Percentiles rank a stretch among this genome's conserved stretches.
Evolutionary conservation across 2,797 vertebrate genomes (phyloP).

Genomic region (Ciconia nigra): DNA sequence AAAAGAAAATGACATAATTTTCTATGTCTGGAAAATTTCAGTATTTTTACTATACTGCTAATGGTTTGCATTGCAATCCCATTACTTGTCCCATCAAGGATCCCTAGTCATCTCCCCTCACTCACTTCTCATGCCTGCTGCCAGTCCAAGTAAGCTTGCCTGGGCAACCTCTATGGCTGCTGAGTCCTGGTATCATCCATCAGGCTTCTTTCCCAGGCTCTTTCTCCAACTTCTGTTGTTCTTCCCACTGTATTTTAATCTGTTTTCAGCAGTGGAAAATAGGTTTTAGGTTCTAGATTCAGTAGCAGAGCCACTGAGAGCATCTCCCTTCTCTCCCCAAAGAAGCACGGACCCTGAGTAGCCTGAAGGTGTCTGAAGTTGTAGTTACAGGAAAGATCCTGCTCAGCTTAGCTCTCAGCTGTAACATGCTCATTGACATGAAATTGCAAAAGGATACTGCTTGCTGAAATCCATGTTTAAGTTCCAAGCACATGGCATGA

Average conservation of each 20-base stretch:
- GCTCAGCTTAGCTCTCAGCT: neutral
- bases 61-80: neutral
- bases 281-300: neutral
- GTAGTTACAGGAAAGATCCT: neutral
- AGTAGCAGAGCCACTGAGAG: neutral
- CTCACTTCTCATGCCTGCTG: neutral
- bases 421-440: neutral
- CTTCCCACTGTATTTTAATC: neutral
- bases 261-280: neutral
- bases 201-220: neutral
- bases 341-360: accelerated
- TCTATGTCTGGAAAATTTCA: neutral
- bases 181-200: neutral
- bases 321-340: neutral
- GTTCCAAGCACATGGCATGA: neutral
- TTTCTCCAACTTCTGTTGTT: neutral
- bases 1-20: too few species aligned
- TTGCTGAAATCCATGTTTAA: neutral
- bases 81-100: neutral
- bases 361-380: neutral
- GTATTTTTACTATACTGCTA: neutral
- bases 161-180: neutral
- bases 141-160: accelerated
- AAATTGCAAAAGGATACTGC: neutral
- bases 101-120: neutral